Evolutionary conservation across 2,888 invertebrate species (phyloP).

Genomic region (Drosophila eohydei): DNA sequence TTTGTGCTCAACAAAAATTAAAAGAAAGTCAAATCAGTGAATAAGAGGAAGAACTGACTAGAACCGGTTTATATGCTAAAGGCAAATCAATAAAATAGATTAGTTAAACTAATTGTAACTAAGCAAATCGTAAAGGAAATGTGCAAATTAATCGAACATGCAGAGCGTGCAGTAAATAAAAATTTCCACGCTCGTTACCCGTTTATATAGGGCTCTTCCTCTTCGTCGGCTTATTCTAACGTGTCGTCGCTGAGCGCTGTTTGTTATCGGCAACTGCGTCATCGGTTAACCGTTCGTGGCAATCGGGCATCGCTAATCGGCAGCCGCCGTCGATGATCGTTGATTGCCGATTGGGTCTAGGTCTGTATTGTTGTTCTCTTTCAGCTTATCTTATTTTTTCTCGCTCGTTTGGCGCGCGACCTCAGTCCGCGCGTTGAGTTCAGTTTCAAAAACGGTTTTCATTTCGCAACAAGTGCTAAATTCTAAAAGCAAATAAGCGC

Average conservation of each 20-base stretch:
- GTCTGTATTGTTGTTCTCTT: conserved; percentile 16
- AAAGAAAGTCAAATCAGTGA: conserved; percentile 30
- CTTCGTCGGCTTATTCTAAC: not conserved
- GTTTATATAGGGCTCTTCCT: not conserved
- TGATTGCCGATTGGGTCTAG: conserved; percentile 43
- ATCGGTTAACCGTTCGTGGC: conserved; percentile 31
- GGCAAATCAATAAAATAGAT: conserved; percentile 48
- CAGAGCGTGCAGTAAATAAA: conserved; percentile 39
- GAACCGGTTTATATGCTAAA: conserved; percentile 39
- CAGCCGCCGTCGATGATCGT: conserved; percentile 24
- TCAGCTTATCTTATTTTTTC: conserved; percentile 1
- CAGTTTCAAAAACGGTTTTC: conserved; percentile 70
- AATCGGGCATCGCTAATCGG: conserved; percentile 24
- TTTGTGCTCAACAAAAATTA: conserved; percentile 10
- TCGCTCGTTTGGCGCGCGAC: conserved; percentile 54
- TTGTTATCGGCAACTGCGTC: conserved; percentile 33
- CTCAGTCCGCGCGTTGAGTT: conserved; percentile 44
- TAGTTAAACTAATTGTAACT: conserved; percentile 41
- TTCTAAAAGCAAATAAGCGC: conserved; percentile 69
- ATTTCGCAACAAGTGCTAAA: conserved; percentile 74
- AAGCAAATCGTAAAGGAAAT: conserved; percentile 31
- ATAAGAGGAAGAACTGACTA: not conserved
- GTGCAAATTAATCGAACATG: conserved; percentile 61
- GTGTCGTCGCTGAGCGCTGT: conserved; percentile 1
- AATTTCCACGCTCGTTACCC: conserved; percentile 52